Conservation (phyloP, 2,797 vertebrate genomes). For the Podarcis siculus region DNA sequence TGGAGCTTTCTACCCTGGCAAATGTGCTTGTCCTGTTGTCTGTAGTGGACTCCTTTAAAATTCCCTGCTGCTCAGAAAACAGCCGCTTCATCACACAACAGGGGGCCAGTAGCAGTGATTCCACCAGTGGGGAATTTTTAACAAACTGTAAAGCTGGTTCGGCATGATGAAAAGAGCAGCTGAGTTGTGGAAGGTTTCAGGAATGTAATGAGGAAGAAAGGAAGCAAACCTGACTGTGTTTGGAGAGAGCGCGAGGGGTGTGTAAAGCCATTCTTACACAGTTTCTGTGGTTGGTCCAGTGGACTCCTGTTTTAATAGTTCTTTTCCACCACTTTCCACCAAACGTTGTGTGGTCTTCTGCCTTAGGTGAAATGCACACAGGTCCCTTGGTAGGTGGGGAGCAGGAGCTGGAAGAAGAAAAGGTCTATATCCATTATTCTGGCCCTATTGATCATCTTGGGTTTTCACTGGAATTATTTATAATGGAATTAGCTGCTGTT, state of each 20-base stretch:
- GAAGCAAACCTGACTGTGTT: neutral
- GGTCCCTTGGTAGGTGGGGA: too few relatives aligned
- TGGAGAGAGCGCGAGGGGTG: neutral
- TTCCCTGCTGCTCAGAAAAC: neutral
- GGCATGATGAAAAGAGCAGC: neutral
- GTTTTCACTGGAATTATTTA: neutral
- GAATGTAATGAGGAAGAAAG: neutral
- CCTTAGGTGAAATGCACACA: too few relatives aligned
- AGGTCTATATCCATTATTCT: neutral
- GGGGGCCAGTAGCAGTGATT: neutral
- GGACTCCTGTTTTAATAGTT: neutral
- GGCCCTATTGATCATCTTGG: neutral
- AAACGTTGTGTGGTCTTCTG: neutral
- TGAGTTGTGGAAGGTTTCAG: neutral
- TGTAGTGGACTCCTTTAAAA: neutral
- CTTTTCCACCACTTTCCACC: slow-evolving; percentile 22
- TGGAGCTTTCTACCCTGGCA: neutral
- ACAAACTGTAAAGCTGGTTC: neutral
- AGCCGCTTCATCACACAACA: neutral
- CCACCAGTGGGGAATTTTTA: neutral
- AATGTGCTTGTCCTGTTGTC: neutral
- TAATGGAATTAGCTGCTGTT: neutral
- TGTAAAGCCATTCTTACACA: too few relatives aligned
- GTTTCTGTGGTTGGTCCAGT: neutral
- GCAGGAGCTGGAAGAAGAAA: too few relatives aligned